A percentile compares a stretch with the other conserved stretches of the same genome.
Conservation (phyloP, 2,113 vertebrate species). For the Paramormyrops kingsleyae region DNA sequence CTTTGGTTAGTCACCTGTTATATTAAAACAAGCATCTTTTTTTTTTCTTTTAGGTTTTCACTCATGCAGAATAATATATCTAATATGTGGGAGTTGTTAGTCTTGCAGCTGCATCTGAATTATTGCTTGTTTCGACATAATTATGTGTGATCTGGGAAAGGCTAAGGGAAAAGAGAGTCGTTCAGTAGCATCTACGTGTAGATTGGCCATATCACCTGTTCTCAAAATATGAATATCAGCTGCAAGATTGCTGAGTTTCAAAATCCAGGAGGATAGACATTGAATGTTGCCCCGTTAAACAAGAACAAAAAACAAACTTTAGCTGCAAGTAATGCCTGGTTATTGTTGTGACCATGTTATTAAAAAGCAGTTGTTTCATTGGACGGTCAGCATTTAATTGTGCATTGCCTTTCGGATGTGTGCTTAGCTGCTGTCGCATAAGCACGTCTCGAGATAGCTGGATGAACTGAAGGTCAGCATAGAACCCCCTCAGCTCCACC, state of each 20-base stretch:
- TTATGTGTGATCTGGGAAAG: conserved; percentile 5
- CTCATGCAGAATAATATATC: conserved; percentile 47
- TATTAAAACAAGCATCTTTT: conserved; percentile 34
- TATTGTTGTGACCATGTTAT: conserved; percentile 6
- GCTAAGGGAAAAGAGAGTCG: neutral
- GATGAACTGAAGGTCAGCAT: conserved; percentile 7
- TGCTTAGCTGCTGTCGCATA: neutral
- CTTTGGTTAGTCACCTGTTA: conserved; percentile 53
- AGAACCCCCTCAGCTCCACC: neutral
- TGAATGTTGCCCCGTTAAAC: conserved; percentile 43
- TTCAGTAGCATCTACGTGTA: neutral
- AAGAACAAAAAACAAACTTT: conserved; percentile 18
- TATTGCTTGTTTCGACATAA: neutral
- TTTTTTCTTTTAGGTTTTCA: conserved; percentile 42
- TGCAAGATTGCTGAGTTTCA: neutral
- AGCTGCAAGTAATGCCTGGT: neutral
- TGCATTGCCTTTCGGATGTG: neutral
- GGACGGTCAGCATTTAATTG: neutral
- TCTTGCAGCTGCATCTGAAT: neutral
- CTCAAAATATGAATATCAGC: neutral
- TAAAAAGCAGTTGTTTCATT: neutral
- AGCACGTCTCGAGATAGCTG: neutral
- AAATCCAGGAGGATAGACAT: conserved; percentile 26
- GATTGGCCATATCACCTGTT: neutral
- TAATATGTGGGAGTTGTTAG: conserved; percentile 7